These are phyloP conservation scores for Rhombomys opimus DNA, from an alignment of 2,113 vertebrate genomes.

Conservation along the genomic window DNA sequence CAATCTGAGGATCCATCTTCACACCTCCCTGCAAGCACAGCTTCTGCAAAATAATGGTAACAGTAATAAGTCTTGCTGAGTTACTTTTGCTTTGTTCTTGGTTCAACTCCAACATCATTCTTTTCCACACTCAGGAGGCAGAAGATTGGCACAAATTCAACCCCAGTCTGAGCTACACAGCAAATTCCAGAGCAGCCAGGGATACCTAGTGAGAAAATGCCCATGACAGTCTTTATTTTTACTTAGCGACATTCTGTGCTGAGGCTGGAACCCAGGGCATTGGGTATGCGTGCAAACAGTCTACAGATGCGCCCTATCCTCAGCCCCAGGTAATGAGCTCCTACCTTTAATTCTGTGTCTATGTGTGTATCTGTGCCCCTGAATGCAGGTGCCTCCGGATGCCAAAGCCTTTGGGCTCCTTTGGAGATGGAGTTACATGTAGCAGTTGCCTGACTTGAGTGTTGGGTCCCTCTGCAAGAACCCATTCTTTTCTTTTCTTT, in stretches of 20 bases:
- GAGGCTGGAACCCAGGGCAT: background rate
- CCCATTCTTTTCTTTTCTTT: too few relatives aligned
- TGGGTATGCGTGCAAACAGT: background rate
- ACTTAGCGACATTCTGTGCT: background rate
- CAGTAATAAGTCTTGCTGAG: background rate
- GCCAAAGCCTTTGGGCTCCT: background rate
- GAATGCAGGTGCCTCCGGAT: background rate
- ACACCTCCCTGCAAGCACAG: background rate
- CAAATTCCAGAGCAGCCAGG: background rate
- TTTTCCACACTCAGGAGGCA: background rate
- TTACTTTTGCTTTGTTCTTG: background rate
- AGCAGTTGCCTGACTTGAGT: background rate
- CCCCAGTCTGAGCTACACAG: background rate
- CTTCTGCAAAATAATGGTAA: background rate
- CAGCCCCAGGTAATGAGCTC: background rate
- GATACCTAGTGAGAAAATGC: background rate
- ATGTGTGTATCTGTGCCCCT: background rate
- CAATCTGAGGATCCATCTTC: background rate
- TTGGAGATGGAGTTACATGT: background rate
- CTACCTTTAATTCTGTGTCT: background rate
- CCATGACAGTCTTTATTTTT: background rate
- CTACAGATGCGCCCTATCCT: too few relatives aligned
- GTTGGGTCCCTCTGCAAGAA: background rate
- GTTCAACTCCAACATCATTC: background rate
- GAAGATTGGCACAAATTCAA: background rate